Evolutionary conservation across 2,113 vertebrate species (phyloP), one percentile per base, ranked within the genome.

Genomic region (Hemichromis elongatus): DNA sequence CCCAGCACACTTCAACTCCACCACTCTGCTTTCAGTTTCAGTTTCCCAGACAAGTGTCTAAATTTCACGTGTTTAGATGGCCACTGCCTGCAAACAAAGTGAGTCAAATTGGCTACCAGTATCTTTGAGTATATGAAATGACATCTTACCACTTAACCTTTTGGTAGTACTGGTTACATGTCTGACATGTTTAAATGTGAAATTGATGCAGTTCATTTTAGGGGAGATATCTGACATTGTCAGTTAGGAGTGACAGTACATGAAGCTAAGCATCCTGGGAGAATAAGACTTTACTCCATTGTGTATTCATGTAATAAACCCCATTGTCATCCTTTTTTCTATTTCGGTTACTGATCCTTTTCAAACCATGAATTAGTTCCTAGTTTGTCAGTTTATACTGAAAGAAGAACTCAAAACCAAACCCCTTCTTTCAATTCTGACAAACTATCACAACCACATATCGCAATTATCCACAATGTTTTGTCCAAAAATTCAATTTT

Each of bases 1-100:
- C 90, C 93, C 91, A 94, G 93, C 92, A 94, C 87, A 83, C 89
- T 93, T 94, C 94, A 86, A 89, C 90, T 95, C 90, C 90, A 84
- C 92, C 92, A 94, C 94, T 95, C 90, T 94, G 90, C 94, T 95
- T 18, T 50, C 16, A 35, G 35, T 35, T 35, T 35, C 35, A 35
- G 35, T 9, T 35, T 35, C 9, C 35, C 35, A 35, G 35, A 9
- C 8, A 35, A 35, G 7, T 35, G 8, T 35, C 33, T 35, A 6
- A 30, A 6, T 30, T 30, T 30, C 30, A 30, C 30, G 30, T 30
- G 30, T 30, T 30, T 30, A 30, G 30, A 30, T 30, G 30, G 4
- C 6, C 6, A 30, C 5, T 2, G 16, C 16, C 47, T 19, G 47
- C 16, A 19, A 50, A 19, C 47, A 50, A 50, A 50, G 18, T 8